A percentile compares a stretch with the other conserved stretches of the same genome.
These are phyloP conservation scores for Ypsolopha sequella DNA, from an alignment of 2,888 invertebrate genomes.

Conservation along the genomic window DNA sequence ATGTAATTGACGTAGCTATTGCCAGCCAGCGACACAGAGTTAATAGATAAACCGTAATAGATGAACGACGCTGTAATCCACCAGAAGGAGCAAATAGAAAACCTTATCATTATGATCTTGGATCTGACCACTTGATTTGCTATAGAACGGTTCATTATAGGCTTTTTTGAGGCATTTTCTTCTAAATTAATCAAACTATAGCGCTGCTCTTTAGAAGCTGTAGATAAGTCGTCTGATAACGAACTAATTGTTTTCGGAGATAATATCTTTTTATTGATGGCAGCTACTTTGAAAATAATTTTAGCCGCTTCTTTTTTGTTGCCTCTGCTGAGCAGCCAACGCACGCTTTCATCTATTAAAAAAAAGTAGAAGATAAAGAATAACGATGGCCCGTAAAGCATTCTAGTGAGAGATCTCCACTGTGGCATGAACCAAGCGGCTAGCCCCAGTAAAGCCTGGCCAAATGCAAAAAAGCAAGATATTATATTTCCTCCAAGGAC, in stretches of 20 bases:
- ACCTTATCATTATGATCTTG: constrained; percentile 58
- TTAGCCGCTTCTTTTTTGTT: constrained; percentile 60
- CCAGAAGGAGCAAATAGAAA: constrained; percentile 77
- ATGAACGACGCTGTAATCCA: constrained; percentile 85
- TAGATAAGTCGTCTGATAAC: too few relatives aligned
- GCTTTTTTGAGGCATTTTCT: too few relatives aligned
- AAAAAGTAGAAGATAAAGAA: constrained; percentile 73
- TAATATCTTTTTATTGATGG: constrained; percentile 44
- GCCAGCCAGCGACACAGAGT: constrained; percentile 80
- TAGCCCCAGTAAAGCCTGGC: constrained; percentile 73
- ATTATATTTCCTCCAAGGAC: constrained; percentile 77
- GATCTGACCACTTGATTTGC: constrained; percentile 25
- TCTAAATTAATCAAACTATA: too few relatives aligned
- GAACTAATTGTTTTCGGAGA: constrained; percentile 32
- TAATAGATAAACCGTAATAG: constrained; percentile 84
- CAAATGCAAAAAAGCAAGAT: constrained; percentile 74
- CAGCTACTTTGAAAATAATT: constrained; percentile 62
- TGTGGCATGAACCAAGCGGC: constrained; percentile 74
- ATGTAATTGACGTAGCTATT: constrained; percentile 84
- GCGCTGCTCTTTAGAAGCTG: too few relatives aligned
- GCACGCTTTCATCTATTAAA: constrained; percentile 74
- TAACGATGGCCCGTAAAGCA: constrained; percentile 74
- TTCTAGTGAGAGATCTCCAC: constrained; percentile 74
- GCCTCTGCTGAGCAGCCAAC: constrained; percentile 78
- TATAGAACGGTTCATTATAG: too few relatives aligned